Conservation (phyloP, 30 jellyfish, hydroid and myxozoan genomes). For the Turritopsis rubra region DNA sequence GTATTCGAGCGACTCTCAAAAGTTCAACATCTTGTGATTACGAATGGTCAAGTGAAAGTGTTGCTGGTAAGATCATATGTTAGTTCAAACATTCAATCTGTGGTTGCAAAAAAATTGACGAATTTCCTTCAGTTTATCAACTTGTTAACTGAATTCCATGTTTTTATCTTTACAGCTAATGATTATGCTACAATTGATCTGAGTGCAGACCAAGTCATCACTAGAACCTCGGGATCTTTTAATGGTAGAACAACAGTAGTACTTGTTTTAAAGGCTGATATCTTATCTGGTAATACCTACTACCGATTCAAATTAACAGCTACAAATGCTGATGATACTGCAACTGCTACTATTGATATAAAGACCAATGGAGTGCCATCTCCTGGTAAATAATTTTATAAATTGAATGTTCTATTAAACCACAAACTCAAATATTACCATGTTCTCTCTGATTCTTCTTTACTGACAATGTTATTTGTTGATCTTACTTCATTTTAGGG, state of each 20-base stretch:
- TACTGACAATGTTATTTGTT: no score
- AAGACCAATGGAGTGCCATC: slow-evolving; percentile 8
- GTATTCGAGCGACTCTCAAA: neutral
- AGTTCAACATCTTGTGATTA: neutral
- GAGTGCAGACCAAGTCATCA: neutral
- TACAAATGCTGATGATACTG: neutral
- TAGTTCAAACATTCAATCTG: neutral
- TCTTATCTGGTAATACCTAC: slow-evolving; percentile 5
- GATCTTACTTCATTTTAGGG: neutral
- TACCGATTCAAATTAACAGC: neutral
- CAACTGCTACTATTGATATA: neutral
- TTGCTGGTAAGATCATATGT: neutral
- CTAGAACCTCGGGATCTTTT: neutral
- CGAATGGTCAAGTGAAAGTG: neutral
- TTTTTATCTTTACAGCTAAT: neutral
- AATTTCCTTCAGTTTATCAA: no score
- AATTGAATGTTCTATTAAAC: neutral
- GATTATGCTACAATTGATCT: neutral
- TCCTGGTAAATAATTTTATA: neutral
- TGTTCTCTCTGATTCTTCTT: neutral
- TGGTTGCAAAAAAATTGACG: no score
- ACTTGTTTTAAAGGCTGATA: slow-evolving; percentile 5
- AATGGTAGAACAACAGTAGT: neutral
- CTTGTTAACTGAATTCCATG: no score
- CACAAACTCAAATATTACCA: neutral